phyloP scores from a whole-genome alignment of 2,888 invertebrate species.

The Eristalis intricaria region DNA sequence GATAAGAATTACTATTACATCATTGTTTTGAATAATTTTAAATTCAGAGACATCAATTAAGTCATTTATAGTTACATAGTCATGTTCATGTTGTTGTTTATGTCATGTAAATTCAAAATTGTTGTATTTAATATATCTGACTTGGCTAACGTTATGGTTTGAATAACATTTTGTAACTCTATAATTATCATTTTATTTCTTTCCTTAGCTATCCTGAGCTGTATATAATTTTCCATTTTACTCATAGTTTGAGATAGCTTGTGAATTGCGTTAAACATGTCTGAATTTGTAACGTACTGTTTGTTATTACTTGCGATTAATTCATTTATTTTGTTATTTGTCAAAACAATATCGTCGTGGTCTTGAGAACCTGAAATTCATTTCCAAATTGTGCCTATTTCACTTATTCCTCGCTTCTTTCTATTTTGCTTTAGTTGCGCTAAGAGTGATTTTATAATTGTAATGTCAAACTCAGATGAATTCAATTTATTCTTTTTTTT shows the following conservation, averaged over 20 bases:
- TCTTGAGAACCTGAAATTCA: conserved; percentile 22
- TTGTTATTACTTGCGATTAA: conserved; percentile 3
- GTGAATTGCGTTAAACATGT: background rate
- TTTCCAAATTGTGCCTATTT: too few relatives aligned
- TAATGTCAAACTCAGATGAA: background rate
- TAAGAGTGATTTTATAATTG: background rate
- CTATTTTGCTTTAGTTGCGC: too few relatives aligned
- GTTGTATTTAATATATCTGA: background rate
- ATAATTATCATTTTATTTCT: conserved; percentile 7
- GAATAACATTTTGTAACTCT: conserved; percentile 19
- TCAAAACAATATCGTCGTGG: conserved; percentile 10
- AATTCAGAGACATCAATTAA: conserved; percentile 21
- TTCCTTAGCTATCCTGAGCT: background rate
- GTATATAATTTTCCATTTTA: background rate
- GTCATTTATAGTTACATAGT: background rate
- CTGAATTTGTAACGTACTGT: too few relatives aligned
- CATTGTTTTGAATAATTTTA: conserved; percentile 22
- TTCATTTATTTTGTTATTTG: conserved; percentile 33
- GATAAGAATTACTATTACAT: conserved; percentile 3
- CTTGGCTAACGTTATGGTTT: conserved; percentile 9
- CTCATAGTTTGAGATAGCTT: background rate
- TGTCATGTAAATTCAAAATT: background rate
- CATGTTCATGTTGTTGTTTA: too few relatives aligned
- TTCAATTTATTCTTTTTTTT: background rate
- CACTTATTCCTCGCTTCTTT: too few relatives aligned